A percentile compares a stretch with the other conserved stretches of the same genome.
phyloP scores from a whole-genome alignment of 2,888 invertebrate species.

The Sminthurinus aureus region DNA sequence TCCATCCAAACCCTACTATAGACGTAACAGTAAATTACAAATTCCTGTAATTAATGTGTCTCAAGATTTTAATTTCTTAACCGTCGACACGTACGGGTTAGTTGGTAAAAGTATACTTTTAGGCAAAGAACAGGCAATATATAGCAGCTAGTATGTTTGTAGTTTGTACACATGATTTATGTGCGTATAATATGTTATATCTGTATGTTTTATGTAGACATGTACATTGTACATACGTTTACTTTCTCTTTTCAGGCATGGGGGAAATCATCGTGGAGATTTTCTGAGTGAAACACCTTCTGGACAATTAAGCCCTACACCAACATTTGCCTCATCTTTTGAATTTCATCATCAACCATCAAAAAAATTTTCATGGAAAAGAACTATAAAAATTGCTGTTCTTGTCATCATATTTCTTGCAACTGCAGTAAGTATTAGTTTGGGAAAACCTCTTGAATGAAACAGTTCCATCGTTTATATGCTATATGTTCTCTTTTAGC shows the following conservation, averaged over 20 bases:
- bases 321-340: constrained; percentile 40
- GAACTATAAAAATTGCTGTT: constrained; percentile 53
- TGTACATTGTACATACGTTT: neutral
- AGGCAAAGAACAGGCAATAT: neutral
- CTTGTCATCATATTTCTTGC: constrained; percentile 46
- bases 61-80: constrained; percentile 48
- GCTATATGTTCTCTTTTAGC: too few relatives aligned
- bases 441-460: too few relatives aligned
- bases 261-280: constrained; percentile 34
- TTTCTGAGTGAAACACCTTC: constrained; percentile 35
- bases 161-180: neutral
- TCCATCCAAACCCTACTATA: neutral
- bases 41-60: constrained; percentile 46
- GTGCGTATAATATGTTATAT: too few relatives aligned
- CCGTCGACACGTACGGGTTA: constrained; percentile 46
- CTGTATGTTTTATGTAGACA: too few relatives aligned
- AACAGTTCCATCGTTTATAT: neutral
- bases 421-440: constrained; percentile 51
- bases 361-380: constrained; percentile 48
- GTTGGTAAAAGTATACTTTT: neutral
- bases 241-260: neutral
- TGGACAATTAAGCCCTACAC: constrained; percentile 48
- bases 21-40: constrained; percentile 30
- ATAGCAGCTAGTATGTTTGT: neutral
- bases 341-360: constrained; percentile 48